phyloP scores from a whole-genome alignment of 2,797 vertebrate genomes.

The Stomatorhinus walkeri region DNA sequence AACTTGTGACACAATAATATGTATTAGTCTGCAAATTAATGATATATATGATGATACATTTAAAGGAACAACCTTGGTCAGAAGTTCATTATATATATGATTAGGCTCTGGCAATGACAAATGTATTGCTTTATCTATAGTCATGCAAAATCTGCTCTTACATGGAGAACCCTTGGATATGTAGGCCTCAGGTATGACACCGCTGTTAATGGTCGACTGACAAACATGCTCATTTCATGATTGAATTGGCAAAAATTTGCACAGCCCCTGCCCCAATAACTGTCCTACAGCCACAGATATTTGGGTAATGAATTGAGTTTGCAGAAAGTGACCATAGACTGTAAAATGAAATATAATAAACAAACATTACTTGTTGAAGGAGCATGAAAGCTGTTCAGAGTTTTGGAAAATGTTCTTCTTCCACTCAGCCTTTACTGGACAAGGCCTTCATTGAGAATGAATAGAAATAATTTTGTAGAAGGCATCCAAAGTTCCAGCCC shows the following conservation, averaged over 20 bases:
- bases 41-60: background rate
- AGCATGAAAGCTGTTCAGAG: constrained; percentile 54
- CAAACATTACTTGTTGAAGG: background rate
- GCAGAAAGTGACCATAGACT: constrained; percentile 30
- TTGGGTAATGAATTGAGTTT: constrained; percentile 16
- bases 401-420: constrained; percentile 66
- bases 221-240: background rate
- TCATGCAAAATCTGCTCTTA: background rate
- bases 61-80: background rate
- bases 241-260: background rate
- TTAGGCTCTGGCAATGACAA: background rate
- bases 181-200: background rate
- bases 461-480: constrained; percentile 67
- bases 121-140: background rate
- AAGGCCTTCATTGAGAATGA: constrained; percentile 70
- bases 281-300: background rate
- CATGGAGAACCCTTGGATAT: background rate
- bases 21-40: background rate
- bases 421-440: constrained; percentile 59
- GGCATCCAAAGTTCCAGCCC: constrained; percentile 56
- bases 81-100: background rate
- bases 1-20: background rate
- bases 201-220: background rate
- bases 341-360: constrained; percentile 5
- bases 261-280: background rate